These are phyloP conservation scores for Radopholus similis DNA, from an alignment of 1,140 invertebrate genomes.

Conservation along the genomic window DNA sequence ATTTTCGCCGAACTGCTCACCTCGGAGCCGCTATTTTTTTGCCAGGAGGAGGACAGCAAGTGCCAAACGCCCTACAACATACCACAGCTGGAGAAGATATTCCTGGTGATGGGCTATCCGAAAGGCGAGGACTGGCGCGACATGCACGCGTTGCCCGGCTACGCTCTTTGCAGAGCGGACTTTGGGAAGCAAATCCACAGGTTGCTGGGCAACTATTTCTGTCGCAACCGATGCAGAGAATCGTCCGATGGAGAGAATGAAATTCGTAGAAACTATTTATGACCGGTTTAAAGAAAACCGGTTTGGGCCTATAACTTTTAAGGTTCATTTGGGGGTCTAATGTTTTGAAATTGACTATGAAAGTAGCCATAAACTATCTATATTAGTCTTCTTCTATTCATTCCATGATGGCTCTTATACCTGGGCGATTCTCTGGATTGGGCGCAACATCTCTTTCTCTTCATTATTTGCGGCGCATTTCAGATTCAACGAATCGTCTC, in stretches of 20 bases:
- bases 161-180: constrained; percentile 88
- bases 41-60: constrained; percentile 70
- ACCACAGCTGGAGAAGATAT: constrained; percentile 97
- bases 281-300: neutral
- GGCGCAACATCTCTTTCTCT: neutral
- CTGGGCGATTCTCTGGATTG: no score
- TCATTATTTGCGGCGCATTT: neutral
- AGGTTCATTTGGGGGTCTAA: no score
- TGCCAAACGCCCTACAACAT: constrained; percentile 82
- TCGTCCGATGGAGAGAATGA: no score
- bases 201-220: no score
- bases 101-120: constrained; percentile 99
- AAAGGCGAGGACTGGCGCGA: constrained; percentile 96
- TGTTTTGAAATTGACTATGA: no score
- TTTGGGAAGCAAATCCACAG: constrained; percentile 75
- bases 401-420: no score
- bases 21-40: constrained; percentile 98
- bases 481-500: constrained; percentile 69
- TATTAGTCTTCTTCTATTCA: no score
- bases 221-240: no score
- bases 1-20: constrained; percentile 95
- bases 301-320: no score
- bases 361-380: no score
- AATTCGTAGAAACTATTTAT: no score
- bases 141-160: constrained; percentile 98